Base-by-base conservation (phyloP, 1,140 invertebrate genomes). In the Solen grandis region DNA sequence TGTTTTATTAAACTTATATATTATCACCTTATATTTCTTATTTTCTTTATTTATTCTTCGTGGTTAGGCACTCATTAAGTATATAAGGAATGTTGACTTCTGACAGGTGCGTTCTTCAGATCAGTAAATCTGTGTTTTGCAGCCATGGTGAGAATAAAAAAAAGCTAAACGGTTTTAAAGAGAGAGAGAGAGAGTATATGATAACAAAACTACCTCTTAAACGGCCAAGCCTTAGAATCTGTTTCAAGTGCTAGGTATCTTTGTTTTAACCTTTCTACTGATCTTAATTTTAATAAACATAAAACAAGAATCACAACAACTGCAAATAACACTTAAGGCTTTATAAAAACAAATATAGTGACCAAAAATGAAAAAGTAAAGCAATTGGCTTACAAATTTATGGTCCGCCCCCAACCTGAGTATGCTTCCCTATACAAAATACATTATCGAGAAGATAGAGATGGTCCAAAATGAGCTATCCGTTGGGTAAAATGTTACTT, bases 231-330 rank as follows among this genome's bases (percentile, higher is more conserved):
- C 35, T 46, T 54, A 54, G 66, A 70, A 52, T 70, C 66, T 14
- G 50, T 70, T 19, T 54, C 41, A 33, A 14, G 5, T 70, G 41
- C 41, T 52, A 27, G 31, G 16, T 70, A 70, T 70, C 66, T 70
- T 25, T 19, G 36, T n/a, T 41, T 70, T 19, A 52, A 70, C 55
- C 66, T 70, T 8, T 70, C 50, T 54, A n/a, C 22, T 70, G 50
- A 54, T 52, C 1, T 68, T 46, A 38, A 25, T 13, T 68, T 41
- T 41, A n/a, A n/a, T n/a, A n/a, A n/a, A n/a, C n/a, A n/a, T n/a
- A n/a, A n/a, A n/a, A n/a, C n/a, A 70, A 70, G 46, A 70, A 54
- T 70, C 33, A 50, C 66, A 25, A 13, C 46, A n/a, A 54, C 52
- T 27, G 66, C 66, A 70, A 70, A 13, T 31, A 54, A 54, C 27